Evolutionary conservation across 2,888 invertebrate species (phyloP).

Genomic region (Watsonalla binaria): DNA sequence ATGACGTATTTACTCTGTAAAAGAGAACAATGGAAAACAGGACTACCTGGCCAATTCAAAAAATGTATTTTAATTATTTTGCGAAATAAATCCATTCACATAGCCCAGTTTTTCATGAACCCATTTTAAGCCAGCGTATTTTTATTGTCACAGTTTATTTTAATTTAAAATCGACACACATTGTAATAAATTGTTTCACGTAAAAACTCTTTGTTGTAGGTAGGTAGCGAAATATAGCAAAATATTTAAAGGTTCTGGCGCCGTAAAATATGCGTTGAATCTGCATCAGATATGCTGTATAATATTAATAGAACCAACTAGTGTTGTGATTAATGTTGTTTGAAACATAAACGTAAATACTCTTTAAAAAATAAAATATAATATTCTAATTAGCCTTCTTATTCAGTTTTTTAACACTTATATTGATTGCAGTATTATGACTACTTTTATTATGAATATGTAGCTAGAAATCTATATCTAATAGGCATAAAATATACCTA

Average conservation of each 20-base stretch:
- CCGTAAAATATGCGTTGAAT: constrained; percentile 39
- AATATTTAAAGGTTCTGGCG: constrained; percentile 17
- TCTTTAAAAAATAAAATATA: no score
- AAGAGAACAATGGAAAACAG: no score
- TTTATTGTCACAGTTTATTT: constrained; percentile 5
- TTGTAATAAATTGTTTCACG: constrained; percentile 13
- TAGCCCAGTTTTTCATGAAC: background rate
- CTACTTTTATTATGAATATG: no score
- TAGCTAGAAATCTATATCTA: no score
- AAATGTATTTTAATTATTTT: background rate
- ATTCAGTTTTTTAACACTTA: no score
- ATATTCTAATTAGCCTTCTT: no score
- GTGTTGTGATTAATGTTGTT: background rate
- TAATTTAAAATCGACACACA: constrained; percentile 7
- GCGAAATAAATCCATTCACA: no score
- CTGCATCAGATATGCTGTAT: constrained; percentile 60
- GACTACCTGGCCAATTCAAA: background rate
- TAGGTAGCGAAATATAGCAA: constrained; percentile 19
- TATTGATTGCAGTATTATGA: no score
- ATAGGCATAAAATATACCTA: no score
- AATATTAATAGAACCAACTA: constrained; percentile 59
- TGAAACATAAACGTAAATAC: no score
- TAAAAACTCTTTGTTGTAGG: constrained; percentile 22
- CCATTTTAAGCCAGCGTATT: background rate
- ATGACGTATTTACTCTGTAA: no score